A percentile compares a stretch with the other conserved stretches of the same genome.
phyloP scores from a whole-genome alignment of 2,797 vertebrate genomes.

The Gallinago stenura region DNA sequence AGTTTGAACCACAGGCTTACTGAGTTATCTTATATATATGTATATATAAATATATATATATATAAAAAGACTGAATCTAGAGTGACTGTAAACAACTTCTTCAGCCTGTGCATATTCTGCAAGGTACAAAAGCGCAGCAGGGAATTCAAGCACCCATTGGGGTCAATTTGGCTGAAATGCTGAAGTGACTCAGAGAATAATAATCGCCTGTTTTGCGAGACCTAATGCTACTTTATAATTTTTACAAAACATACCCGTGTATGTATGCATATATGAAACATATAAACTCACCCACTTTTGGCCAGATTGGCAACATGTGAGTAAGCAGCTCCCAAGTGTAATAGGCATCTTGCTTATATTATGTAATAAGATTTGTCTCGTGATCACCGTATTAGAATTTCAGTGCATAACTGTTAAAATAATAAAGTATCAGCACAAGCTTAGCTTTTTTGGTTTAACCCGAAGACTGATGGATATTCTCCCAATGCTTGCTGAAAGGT shows the following conservation, averaged over 20 bases:
- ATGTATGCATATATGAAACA: background rate
- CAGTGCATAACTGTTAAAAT: background rate
- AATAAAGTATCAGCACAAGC: background rate
- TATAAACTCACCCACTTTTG: background rate
- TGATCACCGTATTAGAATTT: constrained; percentile 21
- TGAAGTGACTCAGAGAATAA: background rate
- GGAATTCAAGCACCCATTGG: fast-evolving
- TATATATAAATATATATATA: too few relatives aligned
- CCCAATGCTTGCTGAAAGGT: constrained; percentile 45
- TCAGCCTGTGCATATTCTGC: background rate
- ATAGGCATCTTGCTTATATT: background rate
- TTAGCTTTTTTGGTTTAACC: background rate
- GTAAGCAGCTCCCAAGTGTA: background rate
- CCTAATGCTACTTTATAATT: background rate
- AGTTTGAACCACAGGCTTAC: background rate
- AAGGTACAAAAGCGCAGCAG: background rate
- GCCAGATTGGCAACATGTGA: background rate
- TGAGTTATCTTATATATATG: background rate
- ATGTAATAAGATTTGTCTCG: background rate
- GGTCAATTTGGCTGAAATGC: background rate
- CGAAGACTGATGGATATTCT: constrained; percentile 31
- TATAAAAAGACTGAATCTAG: background rate
- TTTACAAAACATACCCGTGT: background rate
- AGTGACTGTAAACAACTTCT: background rate
- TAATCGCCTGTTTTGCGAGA: background rate